Conservation (phyloP, 2,113 vertebrate species). For the Pteropus alecto region DNA sequence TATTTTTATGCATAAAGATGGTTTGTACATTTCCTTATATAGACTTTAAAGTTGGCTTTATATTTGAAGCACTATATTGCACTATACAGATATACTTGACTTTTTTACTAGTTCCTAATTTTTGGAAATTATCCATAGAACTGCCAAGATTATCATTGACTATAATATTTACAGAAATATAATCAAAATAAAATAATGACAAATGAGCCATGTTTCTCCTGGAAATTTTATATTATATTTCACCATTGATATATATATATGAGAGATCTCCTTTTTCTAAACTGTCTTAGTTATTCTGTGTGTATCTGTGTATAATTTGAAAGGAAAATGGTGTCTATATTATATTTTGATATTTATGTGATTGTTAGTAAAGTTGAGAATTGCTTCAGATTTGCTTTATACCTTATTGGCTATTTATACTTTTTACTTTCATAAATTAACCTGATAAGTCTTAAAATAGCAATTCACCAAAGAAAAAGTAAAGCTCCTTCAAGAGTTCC, state of each 20-base stretch:
- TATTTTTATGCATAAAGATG: not conserved
- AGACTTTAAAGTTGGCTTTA: not conserved
- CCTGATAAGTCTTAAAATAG: not conserved
- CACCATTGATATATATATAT: not conserved
- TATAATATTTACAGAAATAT: not conserved
- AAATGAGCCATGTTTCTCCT: not conserved
- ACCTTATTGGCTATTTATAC: not conserved
- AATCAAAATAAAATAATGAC: not conserved
- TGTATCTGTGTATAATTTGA: not conserved
- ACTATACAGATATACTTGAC: not conserved
- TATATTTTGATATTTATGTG: not conserved
- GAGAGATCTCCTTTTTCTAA: not conserved
- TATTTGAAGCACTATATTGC: not conserved
- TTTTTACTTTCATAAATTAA: not conserved
- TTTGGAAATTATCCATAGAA: not conserved
- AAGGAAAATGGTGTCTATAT: not conserved
- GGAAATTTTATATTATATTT: not conserved
- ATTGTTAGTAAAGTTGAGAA: not conserved
- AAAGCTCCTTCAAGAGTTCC: not conserved
- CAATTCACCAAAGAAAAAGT: not conserved
- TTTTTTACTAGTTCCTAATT: not conserved
- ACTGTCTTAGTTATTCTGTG: not conserved
- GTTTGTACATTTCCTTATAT: not conserved
- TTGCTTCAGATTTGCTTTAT: not conserved
- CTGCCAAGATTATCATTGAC: not conserved